Evolutionary conservation across 2,888 invertebrate genomes (phyloP), one percentile per base, ranked within the genome.

Genomic region (Eupithecia inturbata): DNA sequence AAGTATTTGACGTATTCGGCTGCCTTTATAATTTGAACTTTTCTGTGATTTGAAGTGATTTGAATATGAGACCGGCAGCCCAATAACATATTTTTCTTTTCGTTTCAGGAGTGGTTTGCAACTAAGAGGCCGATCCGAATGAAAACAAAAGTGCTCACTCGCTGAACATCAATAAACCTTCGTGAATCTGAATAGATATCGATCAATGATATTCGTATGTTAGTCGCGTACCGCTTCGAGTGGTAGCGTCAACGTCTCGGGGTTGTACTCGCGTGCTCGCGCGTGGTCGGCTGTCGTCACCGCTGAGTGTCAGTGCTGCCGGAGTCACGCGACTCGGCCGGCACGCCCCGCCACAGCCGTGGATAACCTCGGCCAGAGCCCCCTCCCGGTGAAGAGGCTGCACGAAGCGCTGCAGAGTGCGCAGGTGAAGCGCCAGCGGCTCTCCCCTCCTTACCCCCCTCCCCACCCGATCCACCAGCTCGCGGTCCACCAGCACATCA

Each of bases 381-480:
- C 93, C 88, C 92, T 93, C 83, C 94, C 94, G 91, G 95, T 94
- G 92, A 95, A 95, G 94, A 92, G 94, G 95, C 95, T 95, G 95
- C 95, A 95, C 94, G 95, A 94, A 92, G 95, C 95, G 92, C 95
- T 95, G 88, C 95, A 94, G 92, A 92, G 94, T 92, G 94, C 95
- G 87, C 95, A 94, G 91, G 95, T 95, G 91, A 95, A 95, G 95
- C 95, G 95, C 86, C 95, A 95, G 95, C 95, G 95, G 91, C 95
- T 95, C 91, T 93, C 94, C 89, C 95, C 94, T 81, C 93, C 94
- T 87, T 95, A 95, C 91, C 95, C 95, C 92, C 91, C 95, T 88
- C 93, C 92, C 85, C 94, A 92, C 82, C 93, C 92, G 53, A 93
- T 92, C 78, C 93, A 93, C 77, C 93, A 93, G 82, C 91, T 93